Percentiles rank a stretch among this genome's conserved stretches.
phyloP scores from a whole-genome alignment of 2,113 vertebrate species.

The Pseudorhombus dupliciocellatus region DNA sequence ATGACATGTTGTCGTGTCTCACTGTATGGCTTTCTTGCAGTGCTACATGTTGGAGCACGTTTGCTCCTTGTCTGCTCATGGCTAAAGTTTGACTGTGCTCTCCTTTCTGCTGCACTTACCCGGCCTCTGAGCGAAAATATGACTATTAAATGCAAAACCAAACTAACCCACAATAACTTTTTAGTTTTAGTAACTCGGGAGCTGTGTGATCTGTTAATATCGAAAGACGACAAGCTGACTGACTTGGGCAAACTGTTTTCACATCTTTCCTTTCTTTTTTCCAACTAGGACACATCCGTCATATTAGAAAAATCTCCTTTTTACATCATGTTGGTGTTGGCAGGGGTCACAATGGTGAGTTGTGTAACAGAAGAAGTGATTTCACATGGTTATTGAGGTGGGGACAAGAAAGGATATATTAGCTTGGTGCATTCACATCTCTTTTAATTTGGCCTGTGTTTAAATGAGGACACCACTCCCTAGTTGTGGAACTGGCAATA shows the following conservation, averaged over 20 bases:
- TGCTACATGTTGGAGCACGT: conserved; percentile 63
- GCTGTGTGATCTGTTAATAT: conserved; percentile 4
- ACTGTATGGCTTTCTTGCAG: conserved; percentile 13
- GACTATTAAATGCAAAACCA: conserved; percentile 3
- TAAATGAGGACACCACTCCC: conserved; percentile 51
- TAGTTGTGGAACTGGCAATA: conserved; percentile 52
- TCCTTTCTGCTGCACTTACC: conserved; percentile 28
- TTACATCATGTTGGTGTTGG: conserved; percentile 57
- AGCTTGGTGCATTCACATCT: conserved; percentile 10
- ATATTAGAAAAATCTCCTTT: conserved; percentile 71
- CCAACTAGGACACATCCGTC: conserved; percentile 65
- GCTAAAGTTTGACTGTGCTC: conserved; percentile 51
- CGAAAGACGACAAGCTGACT: neutral
- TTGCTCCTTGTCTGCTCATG: conserved; percentile 54
- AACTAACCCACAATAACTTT: conserved; percentile 20
- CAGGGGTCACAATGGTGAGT: conserved; percentile 66
- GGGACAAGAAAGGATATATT: neutral
- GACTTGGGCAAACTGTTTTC: conserved; percentile 29
- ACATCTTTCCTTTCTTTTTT: conserved; percentile 49
- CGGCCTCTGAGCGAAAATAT: neutral
- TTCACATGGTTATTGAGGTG: conserved; percentile 12
- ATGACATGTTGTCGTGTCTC: conserved; percentile 25
- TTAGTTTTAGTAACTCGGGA: neutral
- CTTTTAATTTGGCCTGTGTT: conserved; percentile 18
- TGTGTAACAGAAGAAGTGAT: conserved; percentile 24